These are phyloP conservation scores for Xenopus tropicalis DNA, from an alignment of 2,113 vertebrate species.

Conservation along the genomic window DNA sequence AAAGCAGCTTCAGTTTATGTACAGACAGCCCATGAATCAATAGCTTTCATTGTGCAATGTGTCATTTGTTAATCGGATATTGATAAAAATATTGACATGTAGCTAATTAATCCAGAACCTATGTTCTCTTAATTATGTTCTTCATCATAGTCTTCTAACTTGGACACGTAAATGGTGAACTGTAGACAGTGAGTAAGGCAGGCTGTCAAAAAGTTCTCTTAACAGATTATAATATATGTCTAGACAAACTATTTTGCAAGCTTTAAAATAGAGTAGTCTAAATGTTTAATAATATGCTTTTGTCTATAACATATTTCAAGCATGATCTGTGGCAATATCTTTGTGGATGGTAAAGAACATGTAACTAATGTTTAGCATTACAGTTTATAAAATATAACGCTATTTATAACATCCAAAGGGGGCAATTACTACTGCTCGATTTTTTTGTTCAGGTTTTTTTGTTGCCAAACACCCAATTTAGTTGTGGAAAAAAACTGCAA, in stretches of 20 bases:
- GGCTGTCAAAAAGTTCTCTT: conserved; percentile 68
- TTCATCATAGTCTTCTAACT: conserved; percentile 90
- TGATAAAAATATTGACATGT: conserved; percentile 98
- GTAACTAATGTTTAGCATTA: too few species aligned
- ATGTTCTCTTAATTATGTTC: conserved; percentile 98
- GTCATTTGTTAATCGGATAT: conserved; percentile 99
- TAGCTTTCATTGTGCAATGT: conserved; percentile 95
- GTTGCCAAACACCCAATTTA: too few species aligned
- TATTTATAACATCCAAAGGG: too few species aligned
- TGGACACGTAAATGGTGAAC: conserved; percentile 62
- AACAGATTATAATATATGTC: conserved; percentile 67
- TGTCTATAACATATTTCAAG: conserved; percentile 47
- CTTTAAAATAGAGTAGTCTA: conserved; percentile 67
- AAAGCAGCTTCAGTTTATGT: conserved; percentile 93
- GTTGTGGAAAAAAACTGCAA: too few species aligned
- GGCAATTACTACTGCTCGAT: too few species aligned
- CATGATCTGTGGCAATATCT: conserved; percentile 52
- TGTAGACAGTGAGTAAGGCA: conserved; percentile 75
- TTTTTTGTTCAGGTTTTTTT: too few species aligned
- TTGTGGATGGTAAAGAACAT: too few species aligned
- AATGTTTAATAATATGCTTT: conserved; percentile 72
- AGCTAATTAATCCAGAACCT: conserved; percentile 96
- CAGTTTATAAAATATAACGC: too few species aligned
- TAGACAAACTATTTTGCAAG: conserved; percentile 66
- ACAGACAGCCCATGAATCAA: conserved; percentile 90